Percentiles rank a stretch among this genome's conserved stretches.
These are phyloP conservation scores for Elanus axillaris DNA, from an alignment of 2,113 vertebrate species.

Conservation along the genomic window DNA sequence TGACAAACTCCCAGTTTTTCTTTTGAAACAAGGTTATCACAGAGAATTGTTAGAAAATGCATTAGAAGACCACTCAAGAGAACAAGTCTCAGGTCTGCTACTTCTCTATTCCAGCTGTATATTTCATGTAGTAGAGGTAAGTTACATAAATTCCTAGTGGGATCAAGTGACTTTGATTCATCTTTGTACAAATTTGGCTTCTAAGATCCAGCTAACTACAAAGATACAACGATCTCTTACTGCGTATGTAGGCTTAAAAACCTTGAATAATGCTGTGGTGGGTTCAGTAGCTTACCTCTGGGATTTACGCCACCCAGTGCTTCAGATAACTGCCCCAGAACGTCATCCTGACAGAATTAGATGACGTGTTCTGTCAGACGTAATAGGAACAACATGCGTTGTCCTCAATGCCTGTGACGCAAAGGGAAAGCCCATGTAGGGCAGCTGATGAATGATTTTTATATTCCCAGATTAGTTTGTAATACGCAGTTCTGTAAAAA, in stretches of 20 bases:
- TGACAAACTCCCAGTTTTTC: neutral
- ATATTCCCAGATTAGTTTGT: neutral
- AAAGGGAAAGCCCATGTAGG: neutral
- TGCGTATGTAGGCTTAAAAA: neutral
- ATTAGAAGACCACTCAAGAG: slow-evolving; percentile 9
- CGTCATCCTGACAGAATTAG: neutral
- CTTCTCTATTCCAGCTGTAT: slow-evolving; percentile 52
- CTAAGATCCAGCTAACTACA: neutral
- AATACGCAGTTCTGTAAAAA: neutral
- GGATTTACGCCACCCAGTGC: neutral
- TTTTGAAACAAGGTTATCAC: slow-evolving; percentile 54
- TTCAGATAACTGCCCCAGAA: neutral
- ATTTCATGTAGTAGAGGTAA: slow-evolving; percentile 67
- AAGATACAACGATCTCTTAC: too few relatives aligned
- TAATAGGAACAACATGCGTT: accelerated
- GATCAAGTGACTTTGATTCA: neutral
- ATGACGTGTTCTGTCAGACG: neutral
- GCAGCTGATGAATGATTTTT: neutral
- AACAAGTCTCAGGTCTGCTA: slow-evolving; percentile 62
- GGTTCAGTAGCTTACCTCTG: neutral
- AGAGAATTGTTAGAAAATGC: slow-evolving; percentile 36
- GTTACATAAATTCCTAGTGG: neutral
- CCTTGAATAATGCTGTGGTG: neutral
- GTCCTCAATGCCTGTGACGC: neutral
- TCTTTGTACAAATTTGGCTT: neutral